Conservation (phyloP, 1,140 invertebrate species). For the Rhopalosiphum padi region DNA sequence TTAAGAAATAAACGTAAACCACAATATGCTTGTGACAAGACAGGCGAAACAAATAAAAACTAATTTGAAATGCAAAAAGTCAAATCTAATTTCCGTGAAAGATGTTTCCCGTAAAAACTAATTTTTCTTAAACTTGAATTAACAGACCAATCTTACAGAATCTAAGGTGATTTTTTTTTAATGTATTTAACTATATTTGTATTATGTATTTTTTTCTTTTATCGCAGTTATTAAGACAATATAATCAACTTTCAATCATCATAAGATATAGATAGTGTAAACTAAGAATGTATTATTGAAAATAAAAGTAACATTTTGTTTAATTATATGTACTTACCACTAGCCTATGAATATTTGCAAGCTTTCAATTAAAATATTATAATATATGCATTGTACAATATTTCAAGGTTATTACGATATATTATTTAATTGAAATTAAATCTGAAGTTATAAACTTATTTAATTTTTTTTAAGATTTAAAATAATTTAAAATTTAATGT, state of each 20-base stretch:
- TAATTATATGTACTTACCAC: neutral
- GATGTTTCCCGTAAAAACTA: neutral
- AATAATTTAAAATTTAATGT: neutral
- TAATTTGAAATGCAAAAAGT: neutral
- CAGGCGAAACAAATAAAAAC: neutral
- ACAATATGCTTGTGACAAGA: neutral
- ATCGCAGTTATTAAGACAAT: neutral
- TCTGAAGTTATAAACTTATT: neutral
- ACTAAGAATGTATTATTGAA: neutral
- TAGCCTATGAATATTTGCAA: too few relatives aligned
- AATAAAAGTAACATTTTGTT: neutral
- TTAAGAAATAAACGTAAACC: neutral
- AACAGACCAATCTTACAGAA: neutral
- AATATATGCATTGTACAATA: too few relatives aligned
- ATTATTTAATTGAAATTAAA: neutral
- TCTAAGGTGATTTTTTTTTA: neutral
- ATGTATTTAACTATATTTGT: neutral
- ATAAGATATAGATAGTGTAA: too few relatives aligned
- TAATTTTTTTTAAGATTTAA: too few relatives aligned
- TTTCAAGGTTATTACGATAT: neutral
- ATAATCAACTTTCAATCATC: too few relatives aligned
- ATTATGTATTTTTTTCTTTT: neutral
- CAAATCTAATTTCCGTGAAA: neutral
- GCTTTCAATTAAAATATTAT: too few relatives aligned
- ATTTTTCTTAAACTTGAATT: neutral